A percentile compares a stretch with the other conserved stretches of the same genome.
phyloP scores from a whole-genome alignment of 2,113 vertebrate genomes.

The Narcine bancroftii region DNA sequence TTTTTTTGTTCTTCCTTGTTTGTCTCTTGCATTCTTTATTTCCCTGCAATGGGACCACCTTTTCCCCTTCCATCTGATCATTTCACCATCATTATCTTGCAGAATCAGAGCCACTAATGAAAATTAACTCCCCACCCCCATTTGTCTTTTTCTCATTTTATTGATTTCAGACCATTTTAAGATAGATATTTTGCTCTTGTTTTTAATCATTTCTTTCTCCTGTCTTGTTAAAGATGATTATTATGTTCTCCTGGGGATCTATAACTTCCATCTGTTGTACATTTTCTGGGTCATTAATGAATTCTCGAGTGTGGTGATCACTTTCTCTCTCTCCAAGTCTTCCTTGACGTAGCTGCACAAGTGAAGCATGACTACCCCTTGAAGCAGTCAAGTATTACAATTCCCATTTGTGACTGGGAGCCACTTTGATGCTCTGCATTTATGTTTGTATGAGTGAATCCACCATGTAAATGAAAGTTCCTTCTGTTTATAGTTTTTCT shows the following conservation, averaged over 20 bases:
- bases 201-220: neutral
- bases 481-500: neutral
- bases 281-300: neutral
- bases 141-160: neutral
- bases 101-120: neutral
- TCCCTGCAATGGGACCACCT: too few relatives aligned
- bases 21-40: too few relatives aligned
- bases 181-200: neutral
- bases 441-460: neutral
- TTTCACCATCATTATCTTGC: too few relatives aligned
- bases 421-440: neutral
- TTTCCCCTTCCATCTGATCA: too few relatives aligned
- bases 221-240: neutral
- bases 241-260: neutral
- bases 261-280: neutral
- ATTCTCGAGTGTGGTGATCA: neutral
- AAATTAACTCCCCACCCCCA: neutral
- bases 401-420: neutral
- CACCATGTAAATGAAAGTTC: neutral
- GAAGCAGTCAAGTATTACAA: neutral
- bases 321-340: neutral
- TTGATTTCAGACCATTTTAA: neutral
- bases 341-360: neutral
- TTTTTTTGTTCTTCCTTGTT: too few relatives aligned
- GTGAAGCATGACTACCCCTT: neutral